Evolutionary conservation across 2,797 vertebrate genomes (phyloP).

Genomic region (Dendrocincla fuliginosa): DNA sequence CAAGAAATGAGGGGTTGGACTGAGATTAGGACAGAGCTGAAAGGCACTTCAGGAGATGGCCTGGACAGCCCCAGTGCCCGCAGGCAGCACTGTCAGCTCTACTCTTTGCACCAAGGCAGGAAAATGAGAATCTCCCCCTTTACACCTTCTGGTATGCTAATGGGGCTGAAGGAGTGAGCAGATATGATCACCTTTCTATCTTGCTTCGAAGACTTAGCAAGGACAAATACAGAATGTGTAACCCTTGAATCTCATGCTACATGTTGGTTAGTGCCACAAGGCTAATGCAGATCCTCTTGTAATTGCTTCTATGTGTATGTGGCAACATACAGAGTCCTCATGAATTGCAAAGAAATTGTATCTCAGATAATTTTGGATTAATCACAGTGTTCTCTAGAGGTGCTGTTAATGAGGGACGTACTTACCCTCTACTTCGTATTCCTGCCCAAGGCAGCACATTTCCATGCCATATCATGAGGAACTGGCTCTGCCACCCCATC

Average conservation of each 20-base stretch:
- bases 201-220: background rate
- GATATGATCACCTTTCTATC: background rate
- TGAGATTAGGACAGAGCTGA: background rate
- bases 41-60: background rate
- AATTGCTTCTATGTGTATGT: background rate
- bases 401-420: slow-evolving; percentile 1
- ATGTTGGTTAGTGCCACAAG: background rate
- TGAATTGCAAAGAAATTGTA: slow-evolving; percentile 36
- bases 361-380: background rate
- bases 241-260: background rate
- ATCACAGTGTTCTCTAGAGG: background rate
- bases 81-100: background rate
- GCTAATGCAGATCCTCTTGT: background rate
- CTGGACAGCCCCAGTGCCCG: background rate
- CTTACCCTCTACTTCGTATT: slow-evolving; percentile 15
- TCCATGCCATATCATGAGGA: slow-evolving; percentile 11
- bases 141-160: background rate
- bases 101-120: background rate
- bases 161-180: background rate
- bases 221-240: background rate
- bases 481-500: background rate
- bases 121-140: background rate
- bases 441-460: slow-evolving; percentile 48
- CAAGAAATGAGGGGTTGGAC: background rate
- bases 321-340: background rate